A percentile compares a stretch with the other conserved stretches of the same genome.
phyloP scores from a whole-genome alignment of 2,797 vertebrate genomes.

The Mergus octosetaceus region DNA sequence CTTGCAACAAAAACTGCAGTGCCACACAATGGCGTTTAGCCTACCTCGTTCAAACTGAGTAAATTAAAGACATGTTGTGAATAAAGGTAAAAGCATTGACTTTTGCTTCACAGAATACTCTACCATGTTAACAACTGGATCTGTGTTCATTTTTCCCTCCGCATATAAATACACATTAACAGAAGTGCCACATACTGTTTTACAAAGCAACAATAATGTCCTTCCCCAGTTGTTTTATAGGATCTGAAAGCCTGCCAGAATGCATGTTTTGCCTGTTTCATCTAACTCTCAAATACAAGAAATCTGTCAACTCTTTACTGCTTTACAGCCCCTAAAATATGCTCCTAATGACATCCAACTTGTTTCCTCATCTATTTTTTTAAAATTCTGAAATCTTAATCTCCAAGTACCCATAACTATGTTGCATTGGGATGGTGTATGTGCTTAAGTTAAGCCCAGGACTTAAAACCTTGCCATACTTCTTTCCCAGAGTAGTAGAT shows the following conservation, averaged over 20 bases:
- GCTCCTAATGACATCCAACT: neutral
- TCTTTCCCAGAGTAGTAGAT: neutral
- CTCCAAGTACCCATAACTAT: neutral
- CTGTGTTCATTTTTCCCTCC: neutral
- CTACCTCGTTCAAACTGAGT: neutral
- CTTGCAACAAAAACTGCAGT: neutral
- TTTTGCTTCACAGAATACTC: neutral
- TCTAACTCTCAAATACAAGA: neutral
- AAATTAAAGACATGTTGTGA: neutral
- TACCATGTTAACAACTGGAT: neutral
- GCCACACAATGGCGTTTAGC: neutral
- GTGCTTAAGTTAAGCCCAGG: neutral
- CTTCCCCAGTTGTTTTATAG: neutral
- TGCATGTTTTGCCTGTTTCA: neutral
- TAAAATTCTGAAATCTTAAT: neutral
- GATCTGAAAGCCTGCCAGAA: neutral
- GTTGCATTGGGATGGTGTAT: fast-evolving
- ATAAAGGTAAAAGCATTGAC: neutral
- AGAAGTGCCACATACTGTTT: neutral
- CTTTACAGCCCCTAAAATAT: neutral
- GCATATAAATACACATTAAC: neutral
- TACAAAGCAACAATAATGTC: neutral
- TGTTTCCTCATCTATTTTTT: neutral
- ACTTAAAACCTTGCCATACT: neutral
- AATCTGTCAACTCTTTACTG: neutral